Percentiles rank a stretch among this genome's conserved stretches.
These are phyloP conservation scores for Ellobium chinense DNA, from an alignment of 2,888 invertebrate genomes.

Conservation along the genomic window DNA sequence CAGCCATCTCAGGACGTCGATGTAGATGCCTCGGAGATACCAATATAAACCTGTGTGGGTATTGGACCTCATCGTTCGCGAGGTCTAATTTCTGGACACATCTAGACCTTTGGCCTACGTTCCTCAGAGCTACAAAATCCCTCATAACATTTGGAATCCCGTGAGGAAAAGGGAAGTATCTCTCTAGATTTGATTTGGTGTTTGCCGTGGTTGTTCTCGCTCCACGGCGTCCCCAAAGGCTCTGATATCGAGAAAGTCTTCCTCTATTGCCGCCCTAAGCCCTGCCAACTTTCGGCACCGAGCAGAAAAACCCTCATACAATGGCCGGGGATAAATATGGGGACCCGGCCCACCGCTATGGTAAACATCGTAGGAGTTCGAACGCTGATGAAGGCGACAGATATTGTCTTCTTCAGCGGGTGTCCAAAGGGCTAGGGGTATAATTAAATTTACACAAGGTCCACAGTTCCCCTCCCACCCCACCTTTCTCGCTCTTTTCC, in stretches of 20 bases:
- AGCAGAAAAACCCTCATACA: background rate
- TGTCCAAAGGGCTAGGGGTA: background rate
- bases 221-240: background rate
- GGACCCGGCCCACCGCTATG: background rate
- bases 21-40: no score
- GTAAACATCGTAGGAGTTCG: background rate
- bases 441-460: background rate
- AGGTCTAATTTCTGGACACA: no score
- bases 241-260: background rate
- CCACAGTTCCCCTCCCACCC: no score
- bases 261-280: background rate
- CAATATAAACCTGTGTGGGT: no score
- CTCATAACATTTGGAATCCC: background rate
- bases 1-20: no score
- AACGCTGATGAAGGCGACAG: background rate
- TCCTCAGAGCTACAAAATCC: background rate
- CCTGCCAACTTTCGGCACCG: background rate
- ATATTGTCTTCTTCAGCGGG: background rate
- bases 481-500: background rate
- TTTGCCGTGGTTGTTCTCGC: background rate
- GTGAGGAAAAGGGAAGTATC: background rate
- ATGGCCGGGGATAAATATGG: background rate
- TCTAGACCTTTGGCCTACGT: no score
- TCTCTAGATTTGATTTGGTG: background rate
- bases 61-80: no score